Evolutionary conservation across 2,113 vertebrate genomes (phyloP), one percentile per base, ranked within the genome.

Genomic region (Panthera uncia): DNA sequence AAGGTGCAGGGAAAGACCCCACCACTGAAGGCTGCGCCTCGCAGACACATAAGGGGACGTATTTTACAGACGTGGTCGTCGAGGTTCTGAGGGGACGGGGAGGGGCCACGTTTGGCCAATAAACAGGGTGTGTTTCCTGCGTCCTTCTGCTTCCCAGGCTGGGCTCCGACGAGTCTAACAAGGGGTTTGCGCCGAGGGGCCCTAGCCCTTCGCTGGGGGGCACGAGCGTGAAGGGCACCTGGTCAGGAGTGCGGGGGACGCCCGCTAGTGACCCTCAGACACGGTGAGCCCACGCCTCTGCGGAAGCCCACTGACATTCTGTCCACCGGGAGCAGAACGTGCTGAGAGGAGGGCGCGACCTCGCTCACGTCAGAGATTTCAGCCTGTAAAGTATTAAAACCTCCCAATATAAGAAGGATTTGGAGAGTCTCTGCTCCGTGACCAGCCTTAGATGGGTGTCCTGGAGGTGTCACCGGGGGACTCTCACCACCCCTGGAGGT

Each of bases 171-270:
- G 11, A 27, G 63, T 52, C n/a, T 11, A 0, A 0, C 19, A 27
- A 38, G 13, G 38, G 27, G 2, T 10, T 23, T 4, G 31, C 41
- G 8, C 27, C 25, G 19, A 0, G 0, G 15, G 36, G 4, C 10
- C 41, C 14, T 52, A 38, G 4, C 1, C 18, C 69, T 29, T 1
- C 4, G 9, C 57, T 23, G 74, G 36, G 3, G 19, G 18, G 82
- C 57, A 21, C 1, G 7, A 7, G 2, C 4, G 1, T 4, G 41
- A 25, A 55, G 57, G 31, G 29, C 45, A 16, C 23, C 9, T 3
- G 5, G 6, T 1, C 57, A 18, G 14, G 31, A 45, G 38, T 3
- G 21, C 0, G 3, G 71, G 7, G 1, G 45, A 13, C 15, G 0
- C 0, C 5, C 8, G 7, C 71, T 11, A 5, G n/a, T 0, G 3